phyloP scores from a whole-genome alignment of 2,888 invertebrate species.

The Scaptomyza reducta region DNA sequence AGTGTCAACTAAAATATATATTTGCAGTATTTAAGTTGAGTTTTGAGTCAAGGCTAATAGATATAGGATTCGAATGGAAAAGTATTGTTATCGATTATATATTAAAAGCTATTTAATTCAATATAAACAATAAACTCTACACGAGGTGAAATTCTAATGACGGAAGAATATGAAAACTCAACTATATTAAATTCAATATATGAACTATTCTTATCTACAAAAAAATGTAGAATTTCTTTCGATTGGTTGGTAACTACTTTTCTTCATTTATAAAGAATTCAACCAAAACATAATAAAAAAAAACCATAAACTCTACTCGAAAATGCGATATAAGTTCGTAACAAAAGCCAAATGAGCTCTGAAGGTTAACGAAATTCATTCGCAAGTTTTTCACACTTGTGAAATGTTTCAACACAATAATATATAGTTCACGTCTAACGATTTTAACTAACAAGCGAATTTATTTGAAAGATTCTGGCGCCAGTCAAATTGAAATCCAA shows the following conservation, averaged over 20 bases:
- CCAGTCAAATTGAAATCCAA: constrained; percentile 16
- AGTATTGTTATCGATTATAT: not conserved
- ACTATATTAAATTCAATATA: too few relatives aligned
- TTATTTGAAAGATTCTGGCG: constrained; percentile 18
- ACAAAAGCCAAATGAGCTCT: constrained; percentile 8
- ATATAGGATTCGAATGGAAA: not conserved
- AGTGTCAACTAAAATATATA: not conserved
- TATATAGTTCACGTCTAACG: constrained; percentile 6
- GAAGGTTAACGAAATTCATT: constrained; percentile 15
- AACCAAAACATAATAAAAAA: not conserved
- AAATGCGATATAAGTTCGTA: not conserved
- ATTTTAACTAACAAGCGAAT: constrained; percentile 36
- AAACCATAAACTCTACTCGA: not conserved
- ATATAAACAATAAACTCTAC: not conserved
- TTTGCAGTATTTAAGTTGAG: constrained; percentile 6
- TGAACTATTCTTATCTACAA: too few relatives aligned
- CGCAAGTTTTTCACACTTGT: constrained; percentile 27
- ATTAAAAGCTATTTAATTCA: too few relatives aligned
- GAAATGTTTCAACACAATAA: constrained; percentile 20
- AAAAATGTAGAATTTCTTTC: too few relatives aligned
- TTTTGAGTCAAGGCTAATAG: not conserved
- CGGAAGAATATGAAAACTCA: too few relatives aligned
- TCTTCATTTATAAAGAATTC: too few relatives aligned
- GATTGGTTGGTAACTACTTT: too few relatives aligned
- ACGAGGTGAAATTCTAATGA: too few relatives aligned